Base-by-base conservation (phyloP, 2,888 invertebrate species). In the Athrips mouffetella region DNA sequence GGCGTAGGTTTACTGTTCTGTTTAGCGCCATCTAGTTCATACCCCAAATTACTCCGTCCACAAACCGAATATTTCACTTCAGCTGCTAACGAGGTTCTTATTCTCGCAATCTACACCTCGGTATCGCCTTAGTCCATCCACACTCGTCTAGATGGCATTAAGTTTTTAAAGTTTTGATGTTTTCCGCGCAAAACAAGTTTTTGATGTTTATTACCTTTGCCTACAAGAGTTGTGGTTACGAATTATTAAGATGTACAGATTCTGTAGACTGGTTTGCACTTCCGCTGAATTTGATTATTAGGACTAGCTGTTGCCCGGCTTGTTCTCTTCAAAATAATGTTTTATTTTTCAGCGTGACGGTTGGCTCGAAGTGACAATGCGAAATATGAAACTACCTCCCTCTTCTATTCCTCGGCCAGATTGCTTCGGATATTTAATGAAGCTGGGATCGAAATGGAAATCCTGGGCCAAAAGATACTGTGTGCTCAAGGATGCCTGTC, bases 391-490 rank as follows among this genome's bases (percentile, higher is more conserved):
- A 54, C 87, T 96, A 45, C 92, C 96, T n/a, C 94, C 96, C 0
- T 91, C 92, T 45, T 92, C 92, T 29, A 93, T 98, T 53, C 90
- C 92, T 11, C 90, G 94, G 51, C 95, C 97, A 0, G 98, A 98
- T 73, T 98, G 98, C 81, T 95, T 94, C 71, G 98, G 98, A n/a
- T 95, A 95, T 78, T 90, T 98, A 50, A 92, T 93, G 83, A 97
- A 97, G 82, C 90, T 97, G 56, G 94, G 94, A 45, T 94, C 93
- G 51, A 93, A 94, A 65, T 94, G 96, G 90, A 94, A 95, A 70
- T 94, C 95, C 15, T 98, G 98, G 97, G 94, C 94, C 53, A 93
- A 95, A 67, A 91, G 97, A 46, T 98, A 97, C 86, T 98, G 97
- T 88, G 95, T 98, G 27, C 90, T 98, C 39, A 98, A 98, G 79